Evolutionary conservation across 2,888 invertebrate genomes (phyloP).

Genomic region (Salticus scenicus): DNA sequence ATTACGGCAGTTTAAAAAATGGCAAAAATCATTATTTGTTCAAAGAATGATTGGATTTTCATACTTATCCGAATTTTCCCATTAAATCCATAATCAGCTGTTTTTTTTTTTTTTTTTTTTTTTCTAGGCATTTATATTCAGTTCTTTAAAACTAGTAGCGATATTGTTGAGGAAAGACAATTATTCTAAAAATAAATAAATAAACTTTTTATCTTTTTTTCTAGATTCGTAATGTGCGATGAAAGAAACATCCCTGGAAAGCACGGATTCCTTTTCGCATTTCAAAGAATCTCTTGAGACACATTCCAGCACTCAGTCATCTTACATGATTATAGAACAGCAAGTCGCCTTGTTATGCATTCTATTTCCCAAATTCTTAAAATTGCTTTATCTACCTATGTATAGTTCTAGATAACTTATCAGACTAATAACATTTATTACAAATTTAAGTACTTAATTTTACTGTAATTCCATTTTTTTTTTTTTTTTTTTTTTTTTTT

Average conservation of each 20-base stretch:
- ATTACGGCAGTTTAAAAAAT: not conserved
- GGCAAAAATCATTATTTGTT: too few relatives aligned
- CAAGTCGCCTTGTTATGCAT: constrained; percentile 22
- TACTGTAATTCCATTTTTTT: too few relatives aligned
- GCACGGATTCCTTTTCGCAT: constrained; percentile 25
- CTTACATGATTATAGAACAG: constrained; percentile 10
- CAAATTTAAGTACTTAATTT: constrained; percentile 9
- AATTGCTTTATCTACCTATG: constrained; percentile 15
- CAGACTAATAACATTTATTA: too few relatives aligned
- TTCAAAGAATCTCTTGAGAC: constrained; percentile 22
- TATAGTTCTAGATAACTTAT: too few relatives aligned
- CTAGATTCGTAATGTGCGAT: not conserved
- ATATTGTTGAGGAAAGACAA: not conserved
- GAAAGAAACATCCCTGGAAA: not conserved
- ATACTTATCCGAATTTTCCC: not conserved
- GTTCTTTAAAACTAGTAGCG: not conserved
- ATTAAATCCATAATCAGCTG: too few relatives aligned
- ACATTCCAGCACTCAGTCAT: constrained; percentile 23
- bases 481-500: too few relatives aligned
- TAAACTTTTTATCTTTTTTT: not conserved
- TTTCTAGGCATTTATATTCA: not conserved
- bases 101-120: too few relatives aligned
- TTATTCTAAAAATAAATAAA: not conserved
- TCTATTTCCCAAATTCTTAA: constrained; percentile 12
- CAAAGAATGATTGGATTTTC: not conserved